Conservation (phyloP, 2,797 vertebrate species). For the Morus bassanus region DNA sequence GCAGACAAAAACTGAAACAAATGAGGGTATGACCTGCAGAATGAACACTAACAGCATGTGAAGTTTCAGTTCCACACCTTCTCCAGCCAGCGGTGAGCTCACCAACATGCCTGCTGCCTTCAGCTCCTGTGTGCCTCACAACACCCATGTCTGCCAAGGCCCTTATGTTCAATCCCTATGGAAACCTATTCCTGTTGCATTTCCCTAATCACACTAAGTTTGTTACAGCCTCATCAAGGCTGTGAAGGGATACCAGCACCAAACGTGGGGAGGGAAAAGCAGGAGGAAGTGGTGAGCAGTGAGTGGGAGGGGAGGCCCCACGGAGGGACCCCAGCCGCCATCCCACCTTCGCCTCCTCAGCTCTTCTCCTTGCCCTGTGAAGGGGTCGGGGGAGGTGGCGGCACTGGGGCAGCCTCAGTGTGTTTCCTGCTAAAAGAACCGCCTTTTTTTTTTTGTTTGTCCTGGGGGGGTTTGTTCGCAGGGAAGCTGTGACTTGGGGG, state of each 20-base stretch:
- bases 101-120: neutral
- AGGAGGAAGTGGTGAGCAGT: fast-evolving
- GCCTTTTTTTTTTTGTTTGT: neutral
- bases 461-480: neutral
- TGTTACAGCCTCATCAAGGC: neutral
- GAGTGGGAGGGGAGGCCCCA: neutral
- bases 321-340: too few species aligned
- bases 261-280: too few species aligned
- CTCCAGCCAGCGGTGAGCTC: neutral
- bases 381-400: fast-evolving
- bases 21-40: neutral
- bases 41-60: too few species aligned
- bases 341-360: too few species aligned
- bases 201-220: neutral
- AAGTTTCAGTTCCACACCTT: too few species aligned
- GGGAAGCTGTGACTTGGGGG: neutral
- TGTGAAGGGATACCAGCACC: too few species aligned
- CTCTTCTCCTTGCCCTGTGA: fast-evolving
- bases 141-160: neutral
- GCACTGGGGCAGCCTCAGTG: fast-evolving
- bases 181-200: too few species aligned
- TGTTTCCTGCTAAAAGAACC: fast-evolving
- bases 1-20: neutral
- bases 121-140: neutral
- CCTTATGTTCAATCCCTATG: too few species aligned